A percentile compares a stretch with the other conserved stretches of the same genome.
Evolutionary conservation across 2,888 invertebrate species (phyloP).

Genomic region (Andrena fulva): DNA sequence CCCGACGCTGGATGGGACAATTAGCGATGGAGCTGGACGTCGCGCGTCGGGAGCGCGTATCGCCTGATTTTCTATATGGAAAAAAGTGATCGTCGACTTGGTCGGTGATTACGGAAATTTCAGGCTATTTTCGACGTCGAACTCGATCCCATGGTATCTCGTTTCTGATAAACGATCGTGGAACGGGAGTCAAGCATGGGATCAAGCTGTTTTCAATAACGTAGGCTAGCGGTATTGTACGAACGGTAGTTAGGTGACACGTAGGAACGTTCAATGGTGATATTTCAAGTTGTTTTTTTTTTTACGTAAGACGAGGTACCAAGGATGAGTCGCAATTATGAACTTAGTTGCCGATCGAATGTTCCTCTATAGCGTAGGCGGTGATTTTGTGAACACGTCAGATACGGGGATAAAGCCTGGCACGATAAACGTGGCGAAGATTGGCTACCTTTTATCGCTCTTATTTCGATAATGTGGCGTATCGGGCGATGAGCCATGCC

Average conservation of each 20-base stretch:
- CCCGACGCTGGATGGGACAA: slow-evolving; percentile 37
- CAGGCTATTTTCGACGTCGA: slow-evolving; percentile 18
- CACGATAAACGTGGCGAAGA: slow-evolving; percentile 25
- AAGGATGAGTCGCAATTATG: not conserved
- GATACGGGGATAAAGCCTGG: slow-evolving; percentile 22
- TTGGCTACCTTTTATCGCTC: slow-evolving; percentile 30
- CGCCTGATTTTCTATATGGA: slow-evolving; percentile 16
- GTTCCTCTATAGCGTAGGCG: not conserved
- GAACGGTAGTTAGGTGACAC: too few relatives aligned
- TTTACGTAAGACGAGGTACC: too few relatives aligned
- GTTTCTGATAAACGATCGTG: slow-evolving; percentile 19
- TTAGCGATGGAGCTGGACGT: slow-evolving; percentile 42
- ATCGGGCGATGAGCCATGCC: slow-evolving; percentile 11
- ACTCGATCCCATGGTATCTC: not conserved
- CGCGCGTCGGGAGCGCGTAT: slow-evolving; percentile 17
- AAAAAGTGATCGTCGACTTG: slow-evolving; percentile 4
- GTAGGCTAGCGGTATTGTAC: not conserved
- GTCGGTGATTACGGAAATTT: not conserved
- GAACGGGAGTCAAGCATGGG: not conserved
- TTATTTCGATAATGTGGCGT: slow-evolving; percentile 39
- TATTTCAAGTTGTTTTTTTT: too few relatives aligned
- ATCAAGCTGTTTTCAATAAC: slow-evolving; percentile 26
- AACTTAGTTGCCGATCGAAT: not conserved
- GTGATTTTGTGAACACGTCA: not conserved
- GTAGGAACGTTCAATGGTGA: too few relatives aligned